Evolutionary conservation across 1,140 invertebrate species (phyloP).

Genomic region (Triops longicaudatus): DNA sequence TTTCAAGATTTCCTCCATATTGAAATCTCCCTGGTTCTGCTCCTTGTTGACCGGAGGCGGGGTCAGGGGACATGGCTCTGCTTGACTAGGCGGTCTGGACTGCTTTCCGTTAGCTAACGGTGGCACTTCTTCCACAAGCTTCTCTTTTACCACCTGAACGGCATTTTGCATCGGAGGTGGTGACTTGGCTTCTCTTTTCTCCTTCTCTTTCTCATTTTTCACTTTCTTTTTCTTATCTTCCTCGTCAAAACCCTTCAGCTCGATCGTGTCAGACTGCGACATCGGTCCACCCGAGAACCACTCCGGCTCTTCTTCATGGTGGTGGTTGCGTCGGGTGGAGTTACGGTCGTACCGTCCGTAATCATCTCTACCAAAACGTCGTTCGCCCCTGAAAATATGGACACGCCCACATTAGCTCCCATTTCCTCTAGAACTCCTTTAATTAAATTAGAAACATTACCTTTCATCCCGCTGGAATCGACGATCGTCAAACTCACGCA

Average conservation of each 20-base stretch:
- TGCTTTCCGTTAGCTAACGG: background rate
- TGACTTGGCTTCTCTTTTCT: constrained; percentile 40
- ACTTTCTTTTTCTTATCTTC: constrained; percentile 28
- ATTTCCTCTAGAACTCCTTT: background rate
- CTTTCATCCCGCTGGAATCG: constrained; percentile 6
- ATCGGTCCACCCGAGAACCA: constrained; percentile 76
- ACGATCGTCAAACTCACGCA: background rate
- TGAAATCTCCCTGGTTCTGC: constrained; percentile 46
- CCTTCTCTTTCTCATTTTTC: constrained; percentile 21
- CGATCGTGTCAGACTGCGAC: constrained; percentile 85
- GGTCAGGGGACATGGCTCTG: background rate
- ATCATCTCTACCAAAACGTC: constrained; percentile 27
- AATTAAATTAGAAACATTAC: background rate
- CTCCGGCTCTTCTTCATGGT: constrained; percentile 42
- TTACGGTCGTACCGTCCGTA: background rate
- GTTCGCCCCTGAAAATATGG: constrained; percentile 13
- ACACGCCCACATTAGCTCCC: background rate
- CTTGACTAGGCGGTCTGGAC: background rate
- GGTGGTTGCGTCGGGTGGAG: constrained; percentile 22
- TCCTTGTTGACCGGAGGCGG: background rate
- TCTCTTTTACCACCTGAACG: background rate
- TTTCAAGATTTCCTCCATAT: constrained; percentile 63
- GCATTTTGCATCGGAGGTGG: background rate
- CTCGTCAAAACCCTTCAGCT: constrained; percentile 82
- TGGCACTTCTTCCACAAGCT: background rate